phyloP scores from a whole-genome alignment of 1,140 invertebrate genomes.

The Lineus longissimus region DNA sequence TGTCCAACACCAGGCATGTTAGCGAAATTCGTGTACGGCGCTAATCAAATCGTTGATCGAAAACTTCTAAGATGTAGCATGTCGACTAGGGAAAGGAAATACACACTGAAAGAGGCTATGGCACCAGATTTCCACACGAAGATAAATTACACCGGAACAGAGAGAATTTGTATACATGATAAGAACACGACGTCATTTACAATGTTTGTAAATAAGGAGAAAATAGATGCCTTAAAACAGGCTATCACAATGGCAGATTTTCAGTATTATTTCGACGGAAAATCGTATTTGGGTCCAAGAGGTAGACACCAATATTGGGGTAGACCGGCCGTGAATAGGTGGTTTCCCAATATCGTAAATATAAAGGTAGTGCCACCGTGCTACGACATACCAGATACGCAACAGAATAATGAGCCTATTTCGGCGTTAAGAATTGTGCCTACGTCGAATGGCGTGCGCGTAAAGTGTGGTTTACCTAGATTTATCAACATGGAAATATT shows the following conservation, averaged over 20 bases:
- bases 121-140: background rate
- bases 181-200: constrained; percentile 1
- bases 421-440: background rate
- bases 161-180: background rate
- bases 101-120: background rate
- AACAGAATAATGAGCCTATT: background rate
- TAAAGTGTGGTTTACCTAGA: constrained; percentile 7
- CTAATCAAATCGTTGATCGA: background rate
- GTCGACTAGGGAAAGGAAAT: background rate
- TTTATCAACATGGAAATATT: background rate
- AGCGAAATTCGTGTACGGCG: background rate
- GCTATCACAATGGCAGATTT: background rate
- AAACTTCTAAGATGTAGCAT: background rate
- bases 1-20: background rate
- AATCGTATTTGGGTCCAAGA: background rate
- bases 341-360: background rate
- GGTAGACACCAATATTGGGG: background rate
- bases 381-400: constrained; percentile 4
- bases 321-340: background rate
- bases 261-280: background rate
- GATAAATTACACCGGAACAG: constrained; percentile 1
- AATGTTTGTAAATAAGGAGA: background rate
- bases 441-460: constrained; percentile 1
- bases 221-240: background rate
- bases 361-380: background rate